phyloP scores from a whole-genome alignment of 2,797 vertebrate genomes.

The Anisognathus igniventris region DNA sequence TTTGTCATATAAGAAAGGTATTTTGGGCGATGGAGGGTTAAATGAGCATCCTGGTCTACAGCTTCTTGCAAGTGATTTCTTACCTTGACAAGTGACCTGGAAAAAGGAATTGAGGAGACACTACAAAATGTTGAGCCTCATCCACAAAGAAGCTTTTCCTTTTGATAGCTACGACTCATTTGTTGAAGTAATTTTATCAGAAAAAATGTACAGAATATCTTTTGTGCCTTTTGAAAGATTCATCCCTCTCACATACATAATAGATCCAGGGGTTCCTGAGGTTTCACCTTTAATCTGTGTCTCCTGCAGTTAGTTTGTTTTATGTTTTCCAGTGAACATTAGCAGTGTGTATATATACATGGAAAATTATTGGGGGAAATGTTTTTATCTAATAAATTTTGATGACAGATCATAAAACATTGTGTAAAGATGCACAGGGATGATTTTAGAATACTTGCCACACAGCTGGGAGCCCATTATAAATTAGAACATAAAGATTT shows the following conservation, averaged over 20 bases:
- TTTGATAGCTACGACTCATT: background rate
- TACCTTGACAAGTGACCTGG: slow-evolving; percentile 1
- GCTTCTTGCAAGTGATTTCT: background rate
- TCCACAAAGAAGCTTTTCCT: background rate
- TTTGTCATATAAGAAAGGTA: background rate
- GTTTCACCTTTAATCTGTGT: background rate
- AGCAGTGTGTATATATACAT: background rate
- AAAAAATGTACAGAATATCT: background rate
- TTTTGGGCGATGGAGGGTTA: background rate
- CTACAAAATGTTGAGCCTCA: background rate
- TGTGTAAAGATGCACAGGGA: background rate
- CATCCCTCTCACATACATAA: background rate
- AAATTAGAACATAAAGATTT: slow-evolving; percentile 22
- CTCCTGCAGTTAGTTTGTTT: background rate
- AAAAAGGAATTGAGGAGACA: background rate
- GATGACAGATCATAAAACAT: slow-evolving; percentile 24
- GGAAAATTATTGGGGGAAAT: background rate
- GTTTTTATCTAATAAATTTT: slow-evolving; percentile 20
- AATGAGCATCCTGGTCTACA: background rate
- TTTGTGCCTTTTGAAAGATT: background rate
- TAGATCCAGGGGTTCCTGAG: background rate
- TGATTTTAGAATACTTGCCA: background rate
- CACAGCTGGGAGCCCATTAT: slow-evolving; percentile 4
- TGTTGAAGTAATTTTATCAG: background rate
- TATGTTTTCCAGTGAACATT: background rate